Conservation (phyloP, 2,797 vertebrate genomes). For the Eospalax fontanierii region DNA sequence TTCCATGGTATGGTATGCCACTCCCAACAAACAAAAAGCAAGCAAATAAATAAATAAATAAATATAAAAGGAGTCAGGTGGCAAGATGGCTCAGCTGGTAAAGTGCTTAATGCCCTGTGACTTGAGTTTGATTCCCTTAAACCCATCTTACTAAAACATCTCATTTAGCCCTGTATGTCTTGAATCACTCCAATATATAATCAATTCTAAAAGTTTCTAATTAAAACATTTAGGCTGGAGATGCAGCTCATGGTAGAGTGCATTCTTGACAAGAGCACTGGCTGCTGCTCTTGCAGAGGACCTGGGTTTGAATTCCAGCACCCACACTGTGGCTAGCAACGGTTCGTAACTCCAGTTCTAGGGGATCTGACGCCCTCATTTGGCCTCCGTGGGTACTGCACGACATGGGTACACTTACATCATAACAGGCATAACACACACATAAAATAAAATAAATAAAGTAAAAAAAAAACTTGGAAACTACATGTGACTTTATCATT, state of each 20-base stretch:
- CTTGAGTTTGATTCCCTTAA: background rate
- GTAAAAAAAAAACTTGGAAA: no score
- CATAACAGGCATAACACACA: no score
- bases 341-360: no score
- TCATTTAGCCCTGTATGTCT: background rate
- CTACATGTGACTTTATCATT: background rate
- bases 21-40: background rate
- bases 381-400: no score
- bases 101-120: no score
- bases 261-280: background rate
- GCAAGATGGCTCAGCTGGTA: no score
- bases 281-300: no score
- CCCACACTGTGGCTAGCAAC: no score
- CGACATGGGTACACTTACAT: no score
- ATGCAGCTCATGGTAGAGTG: background rate
- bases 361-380: no score
- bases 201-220: background rate
- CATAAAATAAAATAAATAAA: no score
- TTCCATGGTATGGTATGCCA: background rate
- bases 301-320: background rate
- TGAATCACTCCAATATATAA: background rate
- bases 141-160: conserved; percentile 10
- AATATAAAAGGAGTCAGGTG: background rate
- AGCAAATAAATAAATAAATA: background rate
- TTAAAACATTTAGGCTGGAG: background rate